Base-by-base conservation (phyloP, 1,140 invertebrate species). In the Tetranychus cinnabarinus region DNA sequence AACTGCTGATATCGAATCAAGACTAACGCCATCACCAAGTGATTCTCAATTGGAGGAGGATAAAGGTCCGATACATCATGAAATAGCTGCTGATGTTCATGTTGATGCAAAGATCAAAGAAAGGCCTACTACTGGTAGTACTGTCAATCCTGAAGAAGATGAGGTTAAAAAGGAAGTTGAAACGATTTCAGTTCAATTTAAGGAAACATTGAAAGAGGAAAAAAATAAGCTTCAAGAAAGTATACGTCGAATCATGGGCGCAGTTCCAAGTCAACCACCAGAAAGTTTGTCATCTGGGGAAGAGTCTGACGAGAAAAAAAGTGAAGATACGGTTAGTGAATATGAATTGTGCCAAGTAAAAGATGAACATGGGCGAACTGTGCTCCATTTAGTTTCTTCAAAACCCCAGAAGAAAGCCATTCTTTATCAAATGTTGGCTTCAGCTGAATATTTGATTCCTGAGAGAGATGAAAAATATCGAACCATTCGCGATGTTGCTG, bases 281-380 rank as follows among this genome's bases (percentile, higher is more conserved):
- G 58, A 59, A 34, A 47, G 15, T 46, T 37, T 59, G 13, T 47
- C 58, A 6, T 23, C n/a, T 10, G 15, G 13, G 8, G 52, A 36
- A 31, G 36, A n/a, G 15, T 5, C 47, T 34, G 15, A 23, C n/a
- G 50, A 52, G n/a, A 52, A 23, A n/a, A 56, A 56, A 12, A 37
- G 34, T 2, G 61, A 46, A n/a, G 45, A 46, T 35, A 36, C 6
- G 8, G 61, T 63, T 10, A 59, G 37, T 35, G 61, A 59, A 7
- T 59, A 61, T 50, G 60, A 64, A 35, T 50, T 64, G 35, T 57
- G 52, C 13, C 59, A 64, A 46, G 61, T 64, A 33, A 64, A 85
- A 82, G 86, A 89, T 66, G 85, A 88, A 69, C 82, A 86, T 65
- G 87, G 86, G 0, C 85, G 88, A 70, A 87, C 81, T 54, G 82